Base-by-base conservation (phyloP, 2,797 vertebrate species). In the Rhinogobio ventralis region DNA sequence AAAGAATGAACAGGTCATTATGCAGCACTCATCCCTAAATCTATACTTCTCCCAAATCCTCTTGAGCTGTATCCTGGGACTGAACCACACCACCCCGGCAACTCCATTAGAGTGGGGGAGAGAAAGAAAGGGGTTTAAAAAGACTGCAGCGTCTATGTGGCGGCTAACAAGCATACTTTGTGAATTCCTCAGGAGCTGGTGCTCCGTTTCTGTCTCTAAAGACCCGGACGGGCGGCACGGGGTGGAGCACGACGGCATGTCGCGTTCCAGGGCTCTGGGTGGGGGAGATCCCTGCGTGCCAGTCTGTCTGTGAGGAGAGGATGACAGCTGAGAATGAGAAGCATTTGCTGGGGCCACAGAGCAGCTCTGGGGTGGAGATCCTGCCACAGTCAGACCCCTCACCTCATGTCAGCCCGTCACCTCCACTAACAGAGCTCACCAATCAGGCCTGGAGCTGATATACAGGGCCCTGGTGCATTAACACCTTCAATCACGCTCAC, bases 281-380 rank as follows among this genome's bases (percentile, higher is more conserved):
- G 39, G 81, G 33, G 4, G 53, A 33, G 68, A 69, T 79, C 71
- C 62, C 80, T 11, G 36, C 53, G 51, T 66, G 46, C 66, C 83
- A 78, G 80, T 62, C 83, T 81, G 85, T 53, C 39, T 66, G 57
- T 66, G 73, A 86, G 60, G 19, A 86, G 17, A 36, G 53, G 77
- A 76, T 79, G 82, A 85, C 88, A 90, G 86, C 83, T 85, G 88
- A 78, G 82, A 85, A 86, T 66, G n/a, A 68, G 28, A 79, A 75
- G 46, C 62, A 88, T 77, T 79, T 80, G 78, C 83, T 45, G 62
- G 67, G 62, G 71, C 79, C 67, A 71, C 79, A 79, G 68, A 88
- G 80, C 67, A 49, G 60, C 86, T 79, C 62, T 42, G 23, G 81
- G 77, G 87, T 74, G 86, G 62, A 79, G 86, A 81, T 68, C 20